Conservation (phyloP, 2,888 invertebrate species). For the Apamea sordens region DNA sequence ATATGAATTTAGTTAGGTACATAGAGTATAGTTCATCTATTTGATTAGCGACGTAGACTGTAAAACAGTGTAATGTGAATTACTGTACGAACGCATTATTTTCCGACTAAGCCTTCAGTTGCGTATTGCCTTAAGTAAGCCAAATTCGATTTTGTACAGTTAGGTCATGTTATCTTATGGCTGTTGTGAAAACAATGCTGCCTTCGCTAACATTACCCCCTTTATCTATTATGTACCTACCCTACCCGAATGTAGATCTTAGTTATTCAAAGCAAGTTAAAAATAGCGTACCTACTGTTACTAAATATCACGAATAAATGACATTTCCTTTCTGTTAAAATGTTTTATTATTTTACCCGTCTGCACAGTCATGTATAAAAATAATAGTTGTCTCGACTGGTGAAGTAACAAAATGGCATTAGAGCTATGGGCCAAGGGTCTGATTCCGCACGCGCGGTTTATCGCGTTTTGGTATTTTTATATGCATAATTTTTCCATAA, state of each 20-base stretch:
- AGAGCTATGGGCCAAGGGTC: neutral
- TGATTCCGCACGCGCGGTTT: neutral
- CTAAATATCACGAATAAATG: constrained; percentile 80
- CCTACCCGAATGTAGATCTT: constrained; percentile 54
- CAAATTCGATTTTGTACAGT: constrained; percentile 60
- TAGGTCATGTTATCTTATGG: constrained; percentile 46
- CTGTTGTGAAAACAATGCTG: constrained; percentile 60
- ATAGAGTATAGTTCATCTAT: constrained; percentile 85
- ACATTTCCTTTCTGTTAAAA: constrained; percentile 81
- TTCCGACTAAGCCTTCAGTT: constrained; percentile 67
- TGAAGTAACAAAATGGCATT: neutral
- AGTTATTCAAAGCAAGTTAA: constrained; percentile 57
- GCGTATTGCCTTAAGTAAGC: constrained; percentile 64
- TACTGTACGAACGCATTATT: constrained; percentile 67
- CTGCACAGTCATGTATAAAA: neutral
- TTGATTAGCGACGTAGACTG: constrained; percentile 84
- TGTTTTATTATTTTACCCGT: constrained; percentile 65
- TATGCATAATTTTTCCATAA: neutral
- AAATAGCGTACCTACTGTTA: constrained; percentile 69
- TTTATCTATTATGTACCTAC: constrained; percentile 53
- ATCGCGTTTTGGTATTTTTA: neutral
- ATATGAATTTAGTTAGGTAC: constrained; percentile 88
- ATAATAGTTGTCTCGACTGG: neutral
- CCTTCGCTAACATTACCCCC: constrained; percentile 46
- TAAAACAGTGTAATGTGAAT: constrained; percentile 85